Percentiles rank a stretch among this genome's conserved stretches.
Conservation (phyloP, 2,113 vertebrate genomes). For the Pelodiscus sinensis region DNA sequence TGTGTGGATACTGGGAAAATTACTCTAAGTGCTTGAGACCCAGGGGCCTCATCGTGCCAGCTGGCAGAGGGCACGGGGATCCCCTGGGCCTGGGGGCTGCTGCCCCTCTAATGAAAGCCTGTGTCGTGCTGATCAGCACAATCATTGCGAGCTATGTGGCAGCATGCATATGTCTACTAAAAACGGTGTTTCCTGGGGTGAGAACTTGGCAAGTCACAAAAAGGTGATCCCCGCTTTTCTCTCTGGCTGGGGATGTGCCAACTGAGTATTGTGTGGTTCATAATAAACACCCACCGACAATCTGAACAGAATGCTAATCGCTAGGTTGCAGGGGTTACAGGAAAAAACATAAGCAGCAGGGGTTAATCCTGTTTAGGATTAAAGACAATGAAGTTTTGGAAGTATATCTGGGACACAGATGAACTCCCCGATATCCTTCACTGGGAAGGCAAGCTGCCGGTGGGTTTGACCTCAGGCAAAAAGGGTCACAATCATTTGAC, state of each 20-base stretch:
- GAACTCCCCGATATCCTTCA: background rate
- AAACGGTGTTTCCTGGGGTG: background rate
- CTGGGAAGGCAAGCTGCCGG: background rate
- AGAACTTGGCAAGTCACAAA: background rate
- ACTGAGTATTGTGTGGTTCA: background rate
- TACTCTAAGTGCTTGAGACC: background rate
- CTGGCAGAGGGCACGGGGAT: background rate
- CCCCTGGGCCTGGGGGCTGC: background rate
- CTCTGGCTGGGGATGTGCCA: background rate
- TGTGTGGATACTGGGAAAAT: background rate
- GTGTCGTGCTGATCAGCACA: background rate
- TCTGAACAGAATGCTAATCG: background rate
- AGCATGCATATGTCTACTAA: background rate
- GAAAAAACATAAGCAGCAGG: background rate
- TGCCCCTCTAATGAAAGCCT: background rate
- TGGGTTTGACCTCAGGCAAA: background rate
- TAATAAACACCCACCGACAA: background rate
- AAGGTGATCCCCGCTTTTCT: background rate
- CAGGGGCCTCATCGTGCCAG: background rate
- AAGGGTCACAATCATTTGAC: background rate
- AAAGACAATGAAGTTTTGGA: background rate
- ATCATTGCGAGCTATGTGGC: background rate
- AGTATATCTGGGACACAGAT: background rate
- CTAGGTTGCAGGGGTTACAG: background rate
- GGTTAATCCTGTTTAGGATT: background rate